Percentiles rank a stretch among this genome's conserved stretches.
phyloP scores from a whole-genome alignment of 1,140 invertebrate genomes.

The Triops longicaudatus region DNA sequence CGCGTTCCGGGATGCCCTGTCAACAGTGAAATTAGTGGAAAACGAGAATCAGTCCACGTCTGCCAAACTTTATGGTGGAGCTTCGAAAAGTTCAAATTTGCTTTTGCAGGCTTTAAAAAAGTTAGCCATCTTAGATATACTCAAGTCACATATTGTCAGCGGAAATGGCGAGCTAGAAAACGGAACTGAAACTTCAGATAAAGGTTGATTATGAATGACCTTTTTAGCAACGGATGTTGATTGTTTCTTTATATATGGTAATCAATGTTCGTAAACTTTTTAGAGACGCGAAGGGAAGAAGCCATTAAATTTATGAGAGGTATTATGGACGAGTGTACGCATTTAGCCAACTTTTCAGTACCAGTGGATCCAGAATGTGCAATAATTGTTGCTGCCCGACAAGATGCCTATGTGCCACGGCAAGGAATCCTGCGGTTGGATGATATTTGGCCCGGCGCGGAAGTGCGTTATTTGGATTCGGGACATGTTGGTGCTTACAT shows the following conservation, averaged over 20 bases:
- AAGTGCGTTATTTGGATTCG: conserved; percentile 74
- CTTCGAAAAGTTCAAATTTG: neutral
- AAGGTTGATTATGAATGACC: neutral
- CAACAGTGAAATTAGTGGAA: neutral
- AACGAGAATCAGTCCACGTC: neutral
- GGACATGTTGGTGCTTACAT: conserved; percentile 88
- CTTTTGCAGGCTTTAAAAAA: neutral
- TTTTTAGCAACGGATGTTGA: neutral
- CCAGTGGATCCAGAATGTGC: conserved; percentile 73
- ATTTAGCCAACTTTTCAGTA: conserved; percentile 81
- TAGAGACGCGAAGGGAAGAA: conserved; percentile 42
- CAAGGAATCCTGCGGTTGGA: conserved; percentile 68
- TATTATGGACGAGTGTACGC: conserved; percentile 98
- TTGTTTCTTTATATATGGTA: neutral
- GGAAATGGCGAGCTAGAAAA: neutral
- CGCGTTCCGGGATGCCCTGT: neutral
- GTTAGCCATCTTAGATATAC: neutral
- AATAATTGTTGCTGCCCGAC: conserved; percentile 72
- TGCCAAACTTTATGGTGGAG: neutral
- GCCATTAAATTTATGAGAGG: conserved; percentile 91
- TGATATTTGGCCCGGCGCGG: conserved; percentile 84
- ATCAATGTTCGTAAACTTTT: neutral
- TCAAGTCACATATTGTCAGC: neutral
- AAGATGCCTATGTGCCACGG: conserved; percentile 88
- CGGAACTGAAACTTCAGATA: neutral